Conservation (phyloP, 2,797 vertebrate genomes). For the Enteromius fasciolatus region DNA sequence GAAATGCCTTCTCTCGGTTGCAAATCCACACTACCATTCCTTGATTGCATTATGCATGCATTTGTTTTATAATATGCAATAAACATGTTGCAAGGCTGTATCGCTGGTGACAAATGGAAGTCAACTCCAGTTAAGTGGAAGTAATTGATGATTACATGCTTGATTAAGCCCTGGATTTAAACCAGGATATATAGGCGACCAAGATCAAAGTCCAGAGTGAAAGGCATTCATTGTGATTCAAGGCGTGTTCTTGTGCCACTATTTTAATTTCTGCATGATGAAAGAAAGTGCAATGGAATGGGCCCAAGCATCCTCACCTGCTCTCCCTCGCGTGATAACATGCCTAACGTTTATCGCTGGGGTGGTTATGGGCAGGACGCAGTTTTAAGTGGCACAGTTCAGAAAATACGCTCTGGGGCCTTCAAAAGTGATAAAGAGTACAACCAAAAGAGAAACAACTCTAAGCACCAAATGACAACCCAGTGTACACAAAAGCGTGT, state of each 20-base stretch:
- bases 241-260: slow-evolving; percentile 1
- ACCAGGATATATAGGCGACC: slow-evolving; percentile 37
- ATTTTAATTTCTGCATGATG: slow-evolving; percentile 51
- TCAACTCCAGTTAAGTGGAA: slow-evolving; percentile 60
- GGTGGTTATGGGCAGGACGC: slow-evolving; percentile 58
- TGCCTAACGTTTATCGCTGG: slow-evolving; percentile 31
- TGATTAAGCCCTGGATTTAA: slow-evolving; percentile 64
- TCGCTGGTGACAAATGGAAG: slow-evolving; percentile 57
- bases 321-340: not conserved
- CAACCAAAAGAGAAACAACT: slow-evolving; percentile 25
- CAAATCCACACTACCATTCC: slow-evolving; percentile 13
- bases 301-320: not conserved
- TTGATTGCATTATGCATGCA: slow-evolving; percentile 51
- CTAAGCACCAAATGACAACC: slow-evolving; percentile 10
- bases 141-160: slow-evolving; percentile 66
- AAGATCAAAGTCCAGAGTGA: slow-evolving; percentile 36
- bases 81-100: slow-evolving; percentile 55
- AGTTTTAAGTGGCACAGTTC: slow-evolving; percentile 39
- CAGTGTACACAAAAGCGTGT: not conserved
- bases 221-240: slow-evolving; percentile 34
- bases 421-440: slow-evolving; percentile 11
- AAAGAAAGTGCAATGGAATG: slow-evolving; percentile 51
- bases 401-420: slow-evolving; percentile 1
- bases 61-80: slow-evolving; percentile 43
- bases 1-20: slow-evolving; percentile 23